Evolutionary conservation across 2,797 vertebrate genomes (phyloP), one percentile per base, ranked within the genome.

Genomic region (Chelmon rostratus): DNA sequence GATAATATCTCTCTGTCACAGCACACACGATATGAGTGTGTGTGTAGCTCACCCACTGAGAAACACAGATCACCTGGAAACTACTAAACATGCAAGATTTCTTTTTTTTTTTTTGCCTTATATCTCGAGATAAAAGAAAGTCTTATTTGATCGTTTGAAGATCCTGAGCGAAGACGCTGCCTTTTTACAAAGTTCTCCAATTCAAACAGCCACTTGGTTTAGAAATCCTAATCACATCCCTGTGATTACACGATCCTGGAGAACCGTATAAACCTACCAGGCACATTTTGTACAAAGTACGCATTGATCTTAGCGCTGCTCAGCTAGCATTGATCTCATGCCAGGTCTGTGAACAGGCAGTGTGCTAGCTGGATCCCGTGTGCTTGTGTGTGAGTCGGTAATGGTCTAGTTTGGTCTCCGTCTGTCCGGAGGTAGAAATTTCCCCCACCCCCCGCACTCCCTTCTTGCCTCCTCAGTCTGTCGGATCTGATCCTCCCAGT

Each of bases 401-500:
- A 89, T 71, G 73, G 76, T 83, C 47, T 56, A 35, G 82, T 79
- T 68, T 76, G 81, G 6, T 81, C 50, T 66, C 3, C 16, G 68
- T 28, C 13, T 42, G 68, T 73, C 83, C 56, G 2, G 59, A 68
- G 68, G 82, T 80, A 68, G 50, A 86, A 68, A 54, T 58, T n/a
- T 42, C 58, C 68, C 16, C 57, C 52, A n/a, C 62, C 9, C 6
- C 44, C 53, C 5, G 18, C 19, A n/a, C 49, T 75, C 79, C 47
- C 63, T 62, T 63, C 59, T 81, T 68, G 68, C 70, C 70, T 86
- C 78, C 73, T 72, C 81, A 79, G 71, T 69, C 78, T 85, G 88
- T 89, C 76, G 21, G 85, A 92, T 88, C 59, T 69, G 76, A 88
- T 89, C 82, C 80, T 88, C 83, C 84, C 84, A 68, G 75, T 58